phyloP scores from a whole-genome alignment of 2,113 vertebrate genomes.

The Campylomormyrus tamandua region DNA sequence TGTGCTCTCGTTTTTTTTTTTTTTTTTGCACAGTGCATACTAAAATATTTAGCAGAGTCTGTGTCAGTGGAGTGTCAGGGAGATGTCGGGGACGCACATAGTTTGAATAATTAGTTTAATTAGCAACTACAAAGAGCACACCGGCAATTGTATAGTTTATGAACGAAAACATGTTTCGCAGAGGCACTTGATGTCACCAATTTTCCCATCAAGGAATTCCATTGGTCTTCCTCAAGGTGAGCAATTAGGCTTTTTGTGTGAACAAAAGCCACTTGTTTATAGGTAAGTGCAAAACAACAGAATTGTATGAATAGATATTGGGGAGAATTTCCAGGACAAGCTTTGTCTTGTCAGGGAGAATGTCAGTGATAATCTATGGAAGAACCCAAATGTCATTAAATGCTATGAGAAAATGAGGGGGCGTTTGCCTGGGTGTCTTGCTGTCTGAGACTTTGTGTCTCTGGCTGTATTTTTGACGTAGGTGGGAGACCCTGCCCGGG shows the following conservation, averaged over 20 bases:
- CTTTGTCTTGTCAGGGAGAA: neutral
- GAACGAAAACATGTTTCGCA: neutral
- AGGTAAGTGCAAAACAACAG: neutral
- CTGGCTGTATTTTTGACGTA: conserved; percentile 32
- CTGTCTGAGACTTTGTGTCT: neutral
- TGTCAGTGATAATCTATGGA: neutral
- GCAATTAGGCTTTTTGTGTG: neutral
- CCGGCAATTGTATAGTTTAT: neutral
- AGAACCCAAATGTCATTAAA: neutral
- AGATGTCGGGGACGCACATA: neutral
- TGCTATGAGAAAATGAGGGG: neutral
- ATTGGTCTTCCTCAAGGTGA: neutral
- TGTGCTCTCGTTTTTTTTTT: conserved; percentile 21
- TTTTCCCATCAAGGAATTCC: neutral
- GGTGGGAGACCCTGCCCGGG: conserved; percentile 77
- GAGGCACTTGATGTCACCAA: neutral
- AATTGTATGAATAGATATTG: neutral
- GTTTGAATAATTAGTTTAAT: neutral
- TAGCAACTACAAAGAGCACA: neutral
- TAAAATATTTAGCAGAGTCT: conserved; percentile 27
- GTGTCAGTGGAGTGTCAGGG: neutral
- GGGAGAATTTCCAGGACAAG: neutral
- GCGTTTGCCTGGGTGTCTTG: neutral
- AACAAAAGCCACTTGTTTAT: neutral
- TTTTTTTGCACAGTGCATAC: conserved; percentile 27